Conservation (phyloP, 2,113 vertebrate species). For the Pomatostomus ruficeps region DNA sequence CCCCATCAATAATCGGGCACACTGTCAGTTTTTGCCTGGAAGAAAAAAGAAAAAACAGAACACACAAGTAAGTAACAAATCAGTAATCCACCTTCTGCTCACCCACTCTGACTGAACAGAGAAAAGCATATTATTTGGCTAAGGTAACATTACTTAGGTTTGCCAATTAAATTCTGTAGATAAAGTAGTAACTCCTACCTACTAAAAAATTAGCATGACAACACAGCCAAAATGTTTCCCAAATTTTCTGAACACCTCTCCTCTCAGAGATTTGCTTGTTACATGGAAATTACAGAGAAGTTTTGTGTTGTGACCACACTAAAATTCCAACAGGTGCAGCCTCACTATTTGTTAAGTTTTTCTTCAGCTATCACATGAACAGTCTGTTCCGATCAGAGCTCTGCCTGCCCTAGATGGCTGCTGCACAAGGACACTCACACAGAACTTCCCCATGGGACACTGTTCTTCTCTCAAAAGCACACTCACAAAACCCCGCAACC, state of each 20-base stretch:
- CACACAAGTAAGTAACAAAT: not conserved
- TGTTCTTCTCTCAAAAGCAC: not conserved
- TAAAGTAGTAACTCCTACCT: not conserved
- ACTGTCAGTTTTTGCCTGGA: slow-evolving; percentile 81
- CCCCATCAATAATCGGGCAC: slow-evolving; percentile 81
- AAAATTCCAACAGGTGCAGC: not conserved
- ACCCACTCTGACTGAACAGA: not conserved
- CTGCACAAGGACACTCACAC: not conserved
- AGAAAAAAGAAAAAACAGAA: not conserved
- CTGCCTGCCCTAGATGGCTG: not conserved
- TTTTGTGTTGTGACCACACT: not conserved
- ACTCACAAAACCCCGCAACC: not conserved
- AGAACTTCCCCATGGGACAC: not conserved
- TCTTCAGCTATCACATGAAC: not conserved
- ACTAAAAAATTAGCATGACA: not conserved
- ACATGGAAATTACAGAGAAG: not conserved
- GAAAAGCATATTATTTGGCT: not conserved
- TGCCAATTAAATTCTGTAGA: not conserved
- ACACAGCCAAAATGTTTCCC: not conserved
- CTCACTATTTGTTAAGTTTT: not conserved
- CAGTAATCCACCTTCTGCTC: not conserved
- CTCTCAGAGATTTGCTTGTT: not conserved
- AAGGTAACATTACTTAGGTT: not conserved
- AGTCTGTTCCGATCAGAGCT: not conserved
- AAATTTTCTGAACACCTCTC: not conserved